Percentiles rank a stretch among this genome's conserved stretches.
Conservation (phyloP, 2,113 vertebrate genomes). For the Salvelinus namaycush region DNA sequence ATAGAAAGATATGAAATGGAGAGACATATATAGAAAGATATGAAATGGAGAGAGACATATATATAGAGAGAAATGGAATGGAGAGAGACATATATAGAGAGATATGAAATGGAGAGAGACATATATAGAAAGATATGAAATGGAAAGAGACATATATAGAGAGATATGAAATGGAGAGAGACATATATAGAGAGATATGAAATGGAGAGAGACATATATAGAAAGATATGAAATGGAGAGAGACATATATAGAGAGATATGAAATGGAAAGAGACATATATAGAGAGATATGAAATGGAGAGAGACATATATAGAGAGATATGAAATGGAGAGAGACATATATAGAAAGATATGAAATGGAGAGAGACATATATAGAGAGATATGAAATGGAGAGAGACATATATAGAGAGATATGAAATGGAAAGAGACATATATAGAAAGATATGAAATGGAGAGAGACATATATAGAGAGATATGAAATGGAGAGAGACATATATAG, state of each 20-base stretch:
- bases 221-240: not conserved
- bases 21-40: not conserved
- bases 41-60: not conserved
- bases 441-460: not conserved
- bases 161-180: not conserved
- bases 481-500: not conserved
- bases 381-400: not conserved
- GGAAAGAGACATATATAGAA: not conserved
- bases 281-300: not conserved
- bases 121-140: not conserved
- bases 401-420: not conserved
- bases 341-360: not conserved
- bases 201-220: not conserved
- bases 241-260: not conserved
- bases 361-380: not conserved
- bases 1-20: slow-evolving; percentile 14
- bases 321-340: not conserved
- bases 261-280: not conserved
- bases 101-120: not conserved
- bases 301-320: not conserved
- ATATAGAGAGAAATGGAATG: not conserved
- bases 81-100: not conserved
- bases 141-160: not conserved
- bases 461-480: not conserved
- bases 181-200: not conserved